phyloP scores from a whole-genome alignment of 1,140 invertebrate species.

The Atopsyche davidsoni region DNA sequence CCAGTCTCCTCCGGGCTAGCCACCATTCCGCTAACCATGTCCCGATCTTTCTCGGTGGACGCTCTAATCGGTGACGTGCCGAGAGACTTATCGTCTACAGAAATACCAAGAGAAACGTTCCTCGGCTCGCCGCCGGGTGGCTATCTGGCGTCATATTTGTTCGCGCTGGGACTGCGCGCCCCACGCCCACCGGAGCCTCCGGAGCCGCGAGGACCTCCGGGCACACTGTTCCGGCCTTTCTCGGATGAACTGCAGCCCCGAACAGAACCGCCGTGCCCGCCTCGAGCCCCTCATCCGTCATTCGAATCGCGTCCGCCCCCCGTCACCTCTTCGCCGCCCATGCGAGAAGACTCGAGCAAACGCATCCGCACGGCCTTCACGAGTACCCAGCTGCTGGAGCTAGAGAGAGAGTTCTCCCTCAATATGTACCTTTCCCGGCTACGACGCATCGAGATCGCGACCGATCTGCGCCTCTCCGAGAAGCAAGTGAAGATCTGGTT shows the following conservation, averaged over 20 bases:
- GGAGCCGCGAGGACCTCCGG: too few species aligned
- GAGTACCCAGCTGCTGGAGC: constrained; percentile 81
- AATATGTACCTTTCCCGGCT: constrained; percentile 88
- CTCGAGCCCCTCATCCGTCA: constrained; percentile 40
- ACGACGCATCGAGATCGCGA: constrained; percentile 87
- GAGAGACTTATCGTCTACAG: constrained; percentile 46
- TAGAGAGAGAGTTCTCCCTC: constrained; percentile 85
- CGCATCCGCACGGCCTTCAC: constrained; percentile 89
- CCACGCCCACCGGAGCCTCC: constrained; percentile 33
- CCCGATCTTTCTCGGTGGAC: constrained; percentile 68
- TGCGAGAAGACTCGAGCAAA: constrained; percentile 61
- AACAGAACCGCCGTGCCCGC: constrained; percentile 20
- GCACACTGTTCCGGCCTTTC: constrained; percentile 2
- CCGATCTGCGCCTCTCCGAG: constrained; percentile 78
- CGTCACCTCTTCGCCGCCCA: constrained; percentile 36
- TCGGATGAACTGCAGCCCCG: constrained; percentile 12
- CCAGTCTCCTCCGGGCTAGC: too few species aligned
- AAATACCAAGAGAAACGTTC: constrained; percentile 37
- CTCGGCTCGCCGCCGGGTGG: constrained; percentile 41
- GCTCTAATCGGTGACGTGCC: constrained; percentile 61
- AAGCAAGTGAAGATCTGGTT: constrained; percentile 97
- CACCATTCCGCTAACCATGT: constrained; percentile 56
- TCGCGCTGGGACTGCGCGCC: constrained; percentile 52
- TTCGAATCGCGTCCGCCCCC: constrained; percentile 8
- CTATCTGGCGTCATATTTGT: constrained; percentile 56